These are phyloP conservation scores for Drosophila orosa DNA, from an alignment of 1,140 invertebrate species.

Conservation along the genomic window DNA sequence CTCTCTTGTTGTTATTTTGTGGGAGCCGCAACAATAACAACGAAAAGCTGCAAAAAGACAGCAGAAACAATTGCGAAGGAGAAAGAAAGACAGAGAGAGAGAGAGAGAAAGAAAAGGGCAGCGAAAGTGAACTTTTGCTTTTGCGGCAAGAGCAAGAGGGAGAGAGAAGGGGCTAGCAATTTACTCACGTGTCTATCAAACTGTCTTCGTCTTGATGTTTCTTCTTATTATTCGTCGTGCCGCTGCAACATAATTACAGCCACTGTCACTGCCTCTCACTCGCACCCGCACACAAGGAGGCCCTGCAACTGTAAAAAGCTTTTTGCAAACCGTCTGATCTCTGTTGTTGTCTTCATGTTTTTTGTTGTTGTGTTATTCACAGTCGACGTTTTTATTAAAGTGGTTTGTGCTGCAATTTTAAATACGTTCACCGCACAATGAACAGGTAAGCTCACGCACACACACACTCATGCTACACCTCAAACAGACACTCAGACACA, in stretches of 20 bases:
- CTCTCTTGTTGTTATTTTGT: slow-evolving; percentile 58
- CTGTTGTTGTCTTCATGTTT: slow-evolving; percentile 26
- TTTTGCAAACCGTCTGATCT: slow-evolving; percentile 59
- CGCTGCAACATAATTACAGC: slow-evolving; percentile 66
- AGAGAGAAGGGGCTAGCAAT: slow-evolving; percentile 47
- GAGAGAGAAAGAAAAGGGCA: slow-evolving; percentile 46
- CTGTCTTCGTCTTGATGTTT: slow-evolving; percentile 37
- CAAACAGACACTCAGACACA: slow-evolving; percentile 24
- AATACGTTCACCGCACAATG: slow-evolving; percentile 71
- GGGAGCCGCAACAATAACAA: slow-evolving; percentile 42
- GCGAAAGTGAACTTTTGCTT: slow-evolving; percentile 80
- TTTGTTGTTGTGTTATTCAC: slow-evolving; percentile 58
- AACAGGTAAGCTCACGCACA: slow-evolving; percentile 72
- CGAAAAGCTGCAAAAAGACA: slow-evolving; percentile 5
- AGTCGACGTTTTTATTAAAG: slow-evolving; percentile 75
- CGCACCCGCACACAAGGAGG: slow-evolving; percentile 24
- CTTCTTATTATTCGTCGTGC: slow-evolving; percentile 17
- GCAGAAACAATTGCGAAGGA: slow-evolving; percentile 28
- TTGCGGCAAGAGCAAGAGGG: slow-evolving; percentile 21
- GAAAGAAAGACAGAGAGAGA: slow-evolving; percentile 15
- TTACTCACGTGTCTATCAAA: slow-evolving; percentile 78
- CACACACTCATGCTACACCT: slow-evolving; percentile 12
- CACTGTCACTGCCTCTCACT: slow-evolving; percentile 35
- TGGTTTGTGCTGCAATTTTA: slow-evolving; percentile 82
- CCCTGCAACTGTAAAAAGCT: slow-evolving; percentile 60